A percentile compares a stretch with the other conserved stretches of the same genome.
Conservation (phyloP, 2,888 invertebrate species). For the Drosophila buzzatii region DNA sequence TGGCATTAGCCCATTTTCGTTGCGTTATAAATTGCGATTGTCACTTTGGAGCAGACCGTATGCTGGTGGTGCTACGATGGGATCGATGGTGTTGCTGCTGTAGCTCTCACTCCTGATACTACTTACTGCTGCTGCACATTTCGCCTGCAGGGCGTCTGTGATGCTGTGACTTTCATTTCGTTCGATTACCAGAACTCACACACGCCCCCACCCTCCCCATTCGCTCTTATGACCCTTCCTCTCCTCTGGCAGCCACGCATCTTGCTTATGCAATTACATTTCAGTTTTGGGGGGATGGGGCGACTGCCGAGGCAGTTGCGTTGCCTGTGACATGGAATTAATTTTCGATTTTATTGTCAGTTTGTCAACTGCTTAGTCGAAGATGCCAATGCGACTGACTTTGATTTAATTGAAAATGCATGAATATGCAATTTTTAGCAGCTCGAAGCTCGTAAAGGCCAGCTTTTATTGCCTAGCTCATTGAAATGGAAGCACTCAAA, state of each 20-base stretch:
- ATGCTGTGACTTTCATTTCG: conserved; percentile 58
- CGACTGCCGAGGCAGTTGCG: conserved; percentile 12
- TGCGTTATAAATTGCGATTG: conserved; percentile 80
- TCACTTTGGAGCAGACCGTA: conserved; percentile 67
- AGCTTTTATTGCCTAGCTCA: conserved; percentile 34
- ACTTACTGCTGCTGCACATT: conserved; percentile 21
- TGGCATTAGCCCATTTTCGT: conserved; percentile 81
- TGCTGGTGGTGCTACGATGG: conserved; percentile 9
- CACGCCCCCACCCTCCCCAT: not conserved
- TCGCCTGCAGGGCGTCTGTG: conserved; percentile 39
- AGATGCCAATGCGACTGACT: conserved; percentile 62
- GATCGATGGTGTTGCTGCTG: conserved; percentile 1
- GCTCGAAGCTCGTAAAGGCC: conserved; percentile 43
- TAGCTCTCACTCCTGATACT: not conserved
- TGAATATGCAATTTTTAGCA: conserved; percentile 77
- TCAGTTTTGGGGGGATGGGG: conserved; percentile 51
- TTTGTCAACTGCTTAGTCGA: conserved; percentile 67
- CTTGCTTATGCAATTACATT: conserved; percentile 70
- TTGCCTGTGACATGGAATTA: conserved; percentile 73
- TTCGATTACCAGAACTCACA: conserved; percentile 42
- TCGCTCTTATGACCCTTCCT: not conserved
- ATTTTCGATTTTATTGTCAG: conserved; percentile 80
- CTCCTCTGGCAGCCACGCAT: not conserved
- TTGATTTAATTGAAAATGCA: conserved; percentile 79
- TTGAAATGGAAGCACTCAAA: conserved; percentile 37